Base-by-base conservation (phyloP, 2,113 vertebrate genomes). In the Coptodon rendalli region DNA sequence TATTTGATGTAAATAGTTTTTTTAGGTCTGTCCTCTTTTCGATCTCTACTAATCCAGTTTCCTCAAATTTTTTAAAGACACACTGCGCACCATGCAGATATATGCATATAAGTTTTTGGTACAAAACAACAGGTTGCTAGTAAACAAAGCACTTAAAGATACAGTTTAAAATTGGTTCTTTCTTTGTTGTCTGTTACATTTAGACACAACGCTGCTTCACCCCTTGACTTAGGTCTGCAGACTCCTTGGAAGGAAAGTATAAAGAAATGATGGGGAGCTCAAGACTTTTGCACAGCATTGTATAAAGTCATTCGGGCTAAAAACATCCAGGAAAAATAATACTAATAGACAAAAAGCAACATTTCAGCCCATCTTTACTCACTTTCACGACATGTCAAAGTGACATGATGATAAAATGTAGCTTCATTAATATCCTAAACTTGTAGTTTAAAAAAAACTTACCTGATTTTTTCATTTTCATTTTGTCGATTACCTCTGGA, bases 361-460 rank as follows among this genome's bases (percentile, higher is more conserved):
- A 73, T 48, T 73, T 45, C 13, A 27, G 13, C 7, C 68, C 1
- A 45, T 24, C 13, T 45, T 45, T 27, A 73, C 14, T 24, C 2
- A 76, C 40, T 76, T 19, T 76, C 4, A 19, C 1, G 1, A 48
- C 24, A 12, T 50, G 16, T 61, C 16, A 61, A 61, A 10, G 57
- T 61, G 29, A 34, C 57, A 34, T 78, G 71, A 78, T 29, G 43
- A 27, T 50, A 78, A 1, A 31, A 29, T 31, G 9, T 19, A 45
- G 24, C 24, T 78, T 78, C 16, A 29, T 31, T 50, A 78, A 24
- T 31, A 76, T 76, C 3, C 24, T 76, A 19, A 76, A 31, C 5
- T 29, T 73, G 29, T 45, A 24, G 66, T 45, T 43, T 3, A 10
- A 73, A 45, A 45, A 71, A 45, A 27, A 14, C 0, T 0, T 0